phyloP scores from a whole-genome alignment of 2,888 invertebrate species.

The Eupithecia tripunctaria region DNA sequence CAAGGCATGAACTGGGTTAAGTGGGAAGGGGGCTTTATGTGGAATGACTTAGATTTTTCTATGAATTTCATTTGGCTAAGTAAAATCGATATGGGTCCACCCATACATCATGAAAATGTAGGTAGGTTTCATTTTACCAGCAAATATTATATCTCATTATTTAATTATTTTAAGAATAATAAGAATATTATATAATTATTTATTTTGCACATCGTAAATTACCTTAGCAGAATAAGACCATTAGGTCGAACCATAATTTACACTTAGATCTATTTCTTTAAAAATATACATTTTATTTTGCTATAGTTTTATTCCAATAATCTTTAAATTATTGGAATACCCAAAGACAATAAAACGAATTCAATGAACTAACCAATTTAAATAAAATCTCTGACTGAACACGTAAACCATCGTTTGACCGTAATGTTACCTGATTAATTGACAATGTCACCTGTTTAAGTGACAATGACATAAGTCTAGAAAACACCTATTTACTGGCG shows the following conservation, averaged over 20 bases:
- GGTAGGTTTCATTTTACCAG: background rate
- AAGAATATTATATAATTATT: too few species aligned
- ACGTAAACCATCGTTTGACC: background rate
- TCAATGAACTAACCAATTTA: too few species aligned
- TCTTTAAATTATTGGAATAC: too few species aligned
- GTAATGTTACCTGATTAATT: background rate
- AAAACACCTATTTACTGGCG: background rate
- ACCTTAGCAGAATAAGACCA: too few species aligned
- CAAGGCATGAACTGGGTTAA: constrained; percentile 46
- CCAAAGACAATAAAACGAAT: too few species aligned
- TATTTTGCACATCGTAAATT: too few species aligned
- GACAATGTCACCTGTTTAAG: too few species aligned
- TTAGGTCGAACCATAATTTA: too few species aligned
- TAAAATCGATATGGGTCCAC: background rate
- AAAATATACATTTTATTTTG: too few species aligned
- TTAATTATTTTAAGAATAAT: background rate
- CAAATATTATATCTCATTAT: background rate
- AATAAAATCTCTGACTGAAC: background rate
- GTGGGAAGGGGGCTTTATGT: constrained; percentile 41
- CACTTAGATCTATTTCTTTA: too few species aligned
- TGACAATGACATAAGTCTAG: background rate
- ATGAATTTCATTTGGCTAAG: background rate
- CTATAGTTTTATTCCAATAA: too few species aligned
- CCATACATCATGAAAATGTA: background rate
- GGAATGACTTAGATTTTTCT: constrained; percentile 13